Evolutionary conservation across 2,888 invertebrate species (phyloP), one percentile per base, ranked within the genome.

Genomic region (Dicranocentrus wangi): DNA sequence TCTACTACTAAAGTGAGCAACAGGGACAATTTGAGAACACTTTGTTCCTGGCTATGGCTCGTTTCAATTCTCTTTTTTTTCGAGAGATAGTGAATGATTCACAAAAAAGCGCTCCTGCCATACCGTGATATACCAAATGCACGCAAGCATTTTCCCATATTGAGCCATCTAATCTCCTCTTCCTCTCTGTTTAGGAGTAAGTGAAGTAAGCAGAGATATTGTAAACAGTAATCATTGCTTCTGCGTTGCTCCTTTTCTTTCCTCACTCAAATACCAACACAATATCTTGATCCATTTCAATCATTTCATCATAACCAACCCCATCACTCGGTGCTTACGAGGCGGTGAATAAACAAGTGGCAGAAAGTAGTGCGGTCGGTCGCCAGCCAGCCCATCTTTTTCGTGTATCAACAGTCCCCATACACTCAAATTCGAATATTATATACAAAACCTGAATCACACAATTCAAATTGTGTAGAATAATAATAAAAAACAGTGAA

Each of bases 11-110:
- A 58, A 72, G 55, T 51, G 68, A 79, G 79, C 79, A 79, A 79
- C 79, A 79, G 71, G 79, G 79, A 79, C 72, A 72, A 72, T 79
- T 72, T 79, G 72, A 79, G 79, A 79, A 66, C 79, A 79, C 72
- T 79, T 79, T 79, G 72, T 79, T 51, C 39, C 65, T 71, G 53
- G 72, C 70, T 25, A 72, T 72, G 72, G 72, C 53, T 72, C 71
- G 72, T 71, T 66, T 53, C 71, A 17, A 79, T 66, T 60, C 72
- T 72, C 71, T 60, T 15, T 43, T 42, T 63, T 32, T 32, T 32
- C 32, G n/a, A n/a, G n/a, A 32, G 32, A 32, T 32, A 32, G 32
- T 10, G 32, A 32, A 32, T 32, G 5, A 32, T 32, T 10, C 32
- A 32, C 32, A 32, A 32, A 32, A 32, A 32, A 32, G 10, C 32